Conservation (phyloP, 2,797 vertebrate species). For the Premnoplex brunnescens region DNA sequence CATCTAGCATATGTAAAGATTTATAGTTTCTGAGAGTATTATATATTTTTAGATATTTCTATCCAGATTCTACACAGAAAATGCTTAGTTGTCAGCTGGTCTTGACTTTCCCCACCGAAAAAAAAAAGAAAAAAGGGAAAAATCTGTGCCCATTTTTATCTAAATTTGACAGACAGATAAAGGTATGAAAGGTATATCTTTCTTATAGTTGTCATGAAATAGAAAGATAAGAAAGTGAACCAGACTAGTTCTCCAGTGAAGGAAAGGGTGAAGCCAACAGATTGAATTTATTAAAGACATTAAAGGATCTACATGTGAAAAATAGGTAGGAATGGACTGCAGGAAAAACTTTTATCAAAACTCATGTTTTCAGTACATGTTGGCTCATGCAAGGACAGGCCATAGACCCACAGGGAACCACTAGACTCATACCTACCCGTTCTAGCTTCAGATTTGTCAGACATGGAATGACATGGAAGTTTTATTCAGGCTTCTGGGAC, state of each 20-base stretch:
- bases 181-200: not conserved
- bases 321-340: not conserved
- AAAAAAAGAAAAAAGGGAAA: not conserved
- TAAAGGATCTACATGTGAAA: not conserved
- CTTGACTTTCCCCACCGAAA: not conserved
- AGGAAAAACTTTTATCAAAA: not conserved
- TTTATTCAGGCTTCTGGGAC: not conserved
- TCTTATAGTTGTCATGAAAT: not conserved
- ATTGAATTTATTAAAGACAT: not conserved
- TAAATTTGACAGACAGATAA: not conserved
- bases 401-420: accelerated
- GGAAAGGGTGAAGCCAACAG: not conserved
- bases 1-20: not conserved
- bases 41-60: not conserved
- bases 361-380: not conserved
- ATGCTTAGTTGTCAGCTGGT: not conserved
- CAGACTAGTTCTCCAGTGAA: not conserved
- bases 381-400: not conserved
- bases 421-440: not conserved
- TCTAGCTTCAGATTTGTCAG: not conserved
- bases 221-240: not conserved
- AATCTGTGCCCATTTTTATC: not conserved
- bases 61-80: not conserved
- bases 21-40: not conserved
- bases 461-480: not conserved